Percentiles rank a stretch among this genome's conserved stretches.
phyloP scores from a whole-genome alignment of 2,888 invertebrate species.

The Latrodectus hesperus region DNA sequence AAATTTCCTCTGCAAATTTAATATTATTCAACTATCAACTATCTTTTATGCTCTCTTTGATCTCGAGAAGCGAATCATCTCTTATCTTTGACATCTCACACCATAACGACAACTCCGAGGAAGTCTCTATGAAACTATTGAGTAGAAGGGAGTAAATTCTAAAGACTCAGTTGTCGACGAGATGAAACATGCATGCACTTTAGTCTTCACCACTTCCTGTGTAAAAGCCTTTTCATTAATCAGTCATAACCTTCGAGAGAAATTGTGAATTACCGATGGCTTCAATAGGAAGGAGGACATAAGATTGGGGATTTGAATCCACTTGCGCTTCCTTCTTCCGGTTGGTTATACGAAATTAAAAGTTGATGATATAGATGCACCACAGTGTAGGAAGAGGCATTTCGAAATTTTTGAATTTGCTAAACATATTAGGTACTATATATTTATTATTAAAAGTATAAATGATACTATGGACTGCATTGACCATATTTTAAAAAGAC shows the following conservation, averaged over 20 bases:
- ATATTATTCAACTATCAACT: too few species aligned
- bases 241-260: background rate
- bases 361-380: too few species aligned
- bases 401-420: too few species aligned
- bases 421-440: too few species aligned
- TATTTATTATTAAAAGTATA: too few species aligned
- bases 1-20: too few species aligned
- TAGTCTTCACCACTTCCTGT: background rate
- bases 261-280: background rate
- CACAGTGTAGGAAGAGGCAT: too few species aligned
- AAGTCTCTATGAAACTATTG: background rate
- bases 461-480: too few species aligned
- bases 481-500: too few species aligned
- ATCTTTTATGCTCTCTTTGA: background rate
- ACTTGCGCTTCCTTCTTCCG: too few species aligned
- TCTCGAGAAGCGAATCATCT: background rate
- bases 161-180: background rate
- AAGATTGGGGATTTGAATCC: too few species aligned
- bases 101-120: background rate
- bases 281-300: background rate
- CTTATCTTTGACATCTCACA: background rate
- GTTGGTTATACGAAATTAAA: too few species aligned
- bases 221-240: background rate
- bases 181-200: background rate
- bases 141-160: background rate